phyloP scores from a whole-genome alignment of 2,113 vertebrate species.

The Lepus europaeus region DNA sequence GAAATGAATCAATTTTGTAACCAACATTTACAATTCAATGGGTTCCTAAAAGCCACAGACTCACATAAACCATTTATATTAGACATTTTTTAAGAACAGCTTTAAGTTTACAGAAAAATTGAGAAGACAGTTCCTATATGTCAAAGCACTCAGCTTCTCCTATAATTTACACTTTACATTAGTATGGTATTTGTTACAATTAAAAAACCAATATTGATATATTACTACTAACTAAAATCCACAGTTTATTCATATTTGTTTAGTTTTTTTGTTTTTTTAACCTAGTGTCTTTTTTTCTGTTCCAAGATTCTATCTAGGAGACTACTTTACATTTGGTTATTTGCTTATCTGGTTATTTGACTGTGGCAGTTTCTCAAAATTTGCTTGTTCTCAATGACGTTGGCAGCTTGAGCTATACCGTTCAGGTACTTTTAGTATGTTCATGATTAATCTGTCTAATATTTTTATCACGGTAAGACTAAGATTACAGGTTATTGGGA shows the following conservation, averaged over 20 bases:
- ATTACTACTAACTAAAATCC: conserved; percentile 20
- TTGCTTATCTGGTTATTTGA: neutral
- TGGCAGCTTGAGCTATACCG: neutral
- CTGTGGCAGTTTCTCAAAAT: conserved; percentile 4
- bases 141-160: neutral
- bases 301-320: neutral
- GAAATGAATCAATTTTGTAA: conserved; percentile 27
- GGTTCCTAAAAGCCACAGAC: conserved; percentile 31
- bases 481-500: neutral
- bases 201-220: neutral
- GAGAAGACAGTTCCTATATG: neutral
- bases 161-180: conserved; percentile 19
- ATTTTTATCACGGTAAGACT: conserved; percentile 6
- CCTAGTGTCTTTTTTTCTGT: neutral
- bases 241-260: conserved; percentile 2
- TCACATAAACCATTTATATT: conserved; percentile 33
- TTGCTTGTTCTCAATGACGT: conserved; percentile 13
- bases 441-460: conserved; percentile 35
- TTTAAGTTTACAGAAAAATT: conserved; percentile 51
- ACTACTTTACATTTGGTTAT: neutral
- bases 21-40: neutral
- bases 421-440: neutral
- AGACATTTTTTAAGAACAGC: neutral
- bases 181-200: conserved; percentile 2
- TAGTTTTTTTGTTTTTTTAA: neutral